Evolutionary conservation across 2,888 invertebrate species (phyloP), one percentile per base, ranked within the genome.

Genomic region (Hirtodrosophila alboralis): DNA sequence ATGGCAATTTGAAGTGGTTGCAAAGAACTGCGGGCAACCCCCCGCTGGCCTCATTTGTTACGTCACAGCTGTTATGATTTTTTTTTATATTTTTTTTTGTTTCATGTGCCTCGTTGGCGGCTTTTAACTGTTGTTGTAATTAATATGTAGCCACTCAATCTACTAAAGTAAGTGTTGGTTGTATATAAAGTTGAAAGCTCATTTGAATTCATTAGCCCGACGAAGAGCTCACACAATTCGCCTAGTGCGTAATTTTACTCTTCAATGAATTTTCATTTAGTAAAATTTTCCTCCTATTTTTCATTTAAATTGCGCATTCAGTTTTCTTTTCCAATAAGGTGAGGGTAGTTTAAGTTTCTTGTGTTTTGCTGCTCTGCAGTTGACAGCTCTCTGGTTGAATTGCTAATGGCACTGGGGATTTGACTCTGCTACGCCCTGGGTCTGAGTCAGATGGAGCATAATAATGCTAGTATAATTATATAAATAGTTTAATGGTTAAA

Each of bases 21-120:
- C 44, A 30, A 18, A 21, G 44, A 28, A 23, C 38, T 60, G 53
- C 62, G 57, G 36, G 60, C 36, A 47, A 59, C 60, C 69, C 79
- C 74, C 80, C 54, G 74, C 23, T 12, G 77, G 6, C 53, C 59
- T 56, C 80, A 76, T 80, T 73, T 80, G 84, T 70, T 80, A 58
- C 77, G 74, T 64, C 80, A 73, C 79, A 79, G 84, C 80, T 79
- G 79, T 77, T 84, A 84, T 65, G 74, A 79, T 79, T 79, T 72
- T 59, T 58, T 30, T 7, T 13, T 4, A 37, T 31, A 0, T 6
- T 8, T 3, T 9, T 16, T 27, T 51, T n/a, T 13, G 41, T 38
- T 47, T 45, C 36, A 18, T 44, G 36, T 36, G 45, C 31, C 31
- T 33, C 38, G 30, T 62, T 66, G 66, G 66, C 40, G 66, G 66